Evolutionary conservation across 2,888 invertebrate species (phyloP).

Genomic region (Ormyrus nitidulus): DNA sequence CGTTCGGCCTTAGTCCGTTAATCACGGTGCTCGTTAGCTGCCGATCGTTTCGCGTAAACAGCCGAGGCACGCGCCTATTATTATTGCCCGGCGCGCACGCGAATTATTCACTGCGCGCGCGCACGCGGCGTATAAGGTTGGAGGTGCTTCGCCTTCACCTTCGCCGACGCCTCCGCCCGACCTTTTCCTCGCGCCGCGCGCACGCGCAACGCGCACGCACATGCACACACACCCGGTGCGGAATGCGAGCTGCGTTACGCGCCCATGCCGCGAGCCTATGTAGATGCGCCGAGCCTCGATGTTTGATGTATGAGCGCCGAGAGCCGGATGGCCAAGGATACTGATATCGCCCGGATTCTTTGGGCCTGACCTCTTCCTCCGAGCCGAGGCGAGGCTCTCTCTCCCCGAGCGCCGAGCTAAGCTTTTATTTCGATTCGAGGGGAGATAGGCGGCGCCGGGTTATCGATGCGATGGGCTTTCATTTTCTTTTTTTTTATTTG

Average conservation of each 20-base stretch:
- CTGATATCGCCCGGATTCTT: slow-evolving; percentile 14
- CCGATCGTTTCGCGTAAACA: slow-evolving; percentile 65
- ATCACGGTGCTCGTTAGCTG: slow-evolving; percentile 67
- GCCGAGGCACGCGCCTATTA: slow-evolving; percentile 44
- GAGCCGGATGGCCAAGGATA: background rate
- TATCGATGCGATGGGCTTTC: no score
- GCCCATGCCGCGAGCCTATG: slow-evolving; percentile 5
- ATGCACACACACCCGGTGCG: background rate
- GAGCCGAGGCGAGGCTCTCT: no score
- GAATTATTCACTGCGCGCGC: background rate
- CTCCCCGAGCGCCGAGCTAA: no score
- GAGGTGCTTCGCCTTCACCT: slow-evolving; percentile 48
- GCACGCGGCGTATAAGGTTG: slow-evolving; percentile 21
- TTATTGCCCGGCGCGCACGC: slow-evolving; percentile 42
- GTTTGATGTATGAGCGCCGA: slow-evolving; percentile 27
- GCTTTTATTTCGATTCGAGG: no score
- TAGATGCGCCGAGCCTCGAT: slow-evolving; percentile 6
- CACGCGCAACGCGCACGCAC: no score
- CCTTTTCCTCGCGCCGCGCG: slow-evolving; percentile 15
- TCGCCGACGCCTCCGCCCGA: slow-evolving; percentile 50
- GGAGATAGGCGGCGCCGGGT: no score
- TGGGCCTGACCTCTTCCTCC: background rate
- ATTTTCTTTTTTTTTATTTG: no score
- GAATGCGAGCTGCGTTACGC: slow-evolving; percentile 47
- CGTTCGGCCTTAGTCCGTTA: slow-evolving; percentile 61